Base-by-base conservation (phyloP, 2,888 invertebrate species). In the Polia nebulosa region DNA sequence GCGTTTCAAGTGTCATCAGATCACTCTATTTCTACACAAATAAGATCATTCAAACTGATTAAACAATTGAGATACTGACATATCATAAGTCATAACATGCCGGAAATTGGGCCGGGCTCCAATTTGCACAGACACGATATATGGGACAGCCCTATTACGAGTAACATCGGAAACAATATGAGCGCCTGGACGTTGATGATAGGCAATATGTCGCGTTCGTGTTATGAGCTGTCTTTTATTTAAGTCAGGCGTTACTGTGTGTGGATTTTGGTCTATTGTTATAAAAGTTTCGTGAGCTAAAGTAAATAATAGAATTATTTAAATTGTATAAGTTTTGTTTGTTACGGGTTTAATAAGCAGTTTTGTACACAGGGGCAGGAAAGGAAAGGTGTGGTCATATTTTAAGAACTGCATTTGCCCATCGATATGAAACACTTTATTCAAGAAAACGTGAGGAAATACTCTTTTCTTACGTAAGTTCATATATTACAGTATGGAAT, bases 141-240 rank as follows among this genome's bases (percentile, higher is more conserved):
- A 65, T 36, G 39, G 9, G 78, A 77, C 78, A 80, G 56, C 69
- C 69, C 72, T 77, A 61, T 59, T 59, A 57, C 34, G 49, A 62
- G 61, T 51, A 8, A 57, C n/a, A 51, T 47, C 34, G 70, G 52
- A 61, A 69, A 81, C 73, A 76, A 76, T 76, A 44, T 44, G 32
- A 72, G 66, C 75, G 83, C 85, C 85, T 84, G 77, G 39, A 34
- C 52, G 22, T 5, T 36, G 55, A 41, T 51, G 72, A 80, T 80
- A 67, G 71, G 83, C 84, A 84, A 77, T 77, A 66, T 63, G 71
- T 73, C 65, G 58, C 56, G 58, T 56, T 49, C 39, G 41, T 34
- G 57, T 57, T 64, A 58, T 51, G 32, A 29, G 39, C 41, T 51
- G 32, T n/a, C 49, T 56, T 66, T 66, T 69, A 69, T 76, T 66